Conservation (phyloP, 2,888 invertebrate species). For the Baccha elongata region DNA sequence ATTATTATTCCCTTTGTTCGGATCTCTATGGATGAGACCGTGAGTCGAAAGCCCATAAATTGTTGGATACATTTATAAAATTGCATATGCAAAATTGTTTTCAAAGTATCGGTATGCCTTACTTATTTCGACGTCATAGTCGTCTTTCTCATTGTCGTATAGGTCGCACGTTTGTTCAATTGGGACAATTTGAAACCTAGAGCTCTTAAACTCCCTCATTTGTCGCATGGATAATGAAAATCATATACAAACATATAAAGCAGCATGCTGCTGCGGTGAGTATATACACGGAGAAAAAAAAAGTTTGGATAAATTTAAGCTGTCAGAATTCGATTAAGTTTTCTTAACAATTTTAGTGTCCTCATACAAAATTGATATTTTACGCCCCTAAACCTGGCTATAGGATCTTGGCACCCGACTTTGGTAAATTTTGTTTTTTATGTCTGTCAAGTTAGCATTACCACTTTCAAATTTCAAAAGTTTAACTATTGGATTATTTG, state of each 20-base stretch:
- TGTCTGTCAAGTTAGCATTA: too few relatives aligned
- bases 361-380: too few relatives aligned
- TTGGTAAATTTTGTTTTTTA: too few relatives aligned
- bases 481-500: too few relatives aligned
- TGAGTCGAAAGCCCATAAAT: conserved; percentile 12
- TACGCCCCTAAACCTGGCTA: too few relatives aligned
- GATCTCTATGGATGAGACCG: conserved; percentile 22
- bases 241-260: too few relatives aligned
- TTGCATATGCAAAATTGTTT: conserved; percentile 58
- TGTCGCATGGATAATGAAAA: conserved; percentile 32
- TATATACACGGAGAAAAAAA: background rate
- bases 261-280: conserved; percentile 12
- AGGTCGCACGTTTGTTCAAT: conserved; percentile 7
- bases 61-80: conserved; percentile 26
- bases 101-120: conserved; percentile 57
- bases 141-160: background rate
- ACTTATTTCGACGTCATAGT: conserved; percentile 1
- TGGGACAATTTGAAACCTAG: too few relatives aligned
- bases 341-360: too few relatives aligned
- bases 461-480: too few relatives aligned
- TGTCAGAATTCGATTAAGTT: too few relatives aligned
- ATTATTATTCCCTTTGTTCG: conserved; percentile 66
- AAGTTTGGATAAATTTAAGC: background rate
- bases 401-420: too few relatives aligned
- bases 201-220: conserved; percentile 30